A percentile compares a stretch with the other conserved stretches of the same genome.
These are phyloP conservation scores for Dolichopus griseipennis DNA, from an alignment of 2,888 invertebrate species.

Conservation along the genomic window DNA sequence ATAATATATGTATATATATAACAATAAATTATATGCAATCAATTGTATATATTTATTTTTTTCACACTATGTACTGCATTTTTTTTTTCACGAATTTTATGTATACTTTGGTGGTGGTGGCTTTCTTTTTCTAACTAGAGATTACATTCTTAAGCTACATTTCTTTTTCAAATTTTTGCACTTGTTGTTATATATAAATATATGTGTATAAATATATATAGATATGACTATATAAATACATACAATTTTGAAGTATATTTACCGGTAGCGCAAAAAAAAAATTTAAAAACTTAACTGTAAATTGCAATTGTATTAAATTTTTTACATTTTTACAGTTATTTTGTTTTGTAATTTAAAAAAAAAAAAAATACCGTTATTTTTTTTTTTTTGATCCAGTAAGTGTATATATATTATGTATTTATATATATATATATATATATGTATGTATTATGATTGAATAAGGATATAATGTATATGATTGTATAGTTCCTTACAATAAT, in stretches of 20 bases:
- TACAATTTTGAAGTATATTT: background rate
- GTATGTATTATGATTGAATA: background rate
- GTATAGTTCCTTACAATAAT: background rate
- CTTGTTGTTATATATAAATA: background rate
- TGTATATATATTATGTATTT: background rate
- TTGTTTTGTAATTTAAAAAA: background rate
- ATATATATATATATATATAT: background rate
- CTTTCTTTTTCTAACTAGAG: background rate
- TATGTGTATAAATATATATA: background rate
- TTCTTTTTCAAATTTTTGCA: background rate
- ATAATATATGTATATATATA: no score
- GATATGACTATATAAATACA: background rate
- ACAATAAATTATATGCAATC: slow-evolving; percentile 17
- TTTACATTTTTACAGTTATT: background rate
- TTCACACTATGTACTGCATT: background rate
- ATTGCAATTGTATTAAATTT: background rate
- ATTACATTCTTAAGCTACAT: background rate
- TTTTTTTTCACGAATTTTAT: slow-evolving; percentile 4
- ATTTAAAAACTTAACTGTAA: background rate
- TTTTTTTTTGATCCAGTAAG: background rate
- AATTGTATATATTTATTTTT: slow-evolving; percentile 20
- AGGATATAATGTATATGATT: background rate
- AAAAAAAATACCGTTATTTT: background rate
- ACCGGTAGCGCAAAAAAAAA: no score
- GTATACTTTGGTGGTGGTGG: slow-evolving; percentile 8